Base-by-base conservation (phyloP, 2,113 vertebrate genomes). In the Ammospiza caudacuta region DNA sequence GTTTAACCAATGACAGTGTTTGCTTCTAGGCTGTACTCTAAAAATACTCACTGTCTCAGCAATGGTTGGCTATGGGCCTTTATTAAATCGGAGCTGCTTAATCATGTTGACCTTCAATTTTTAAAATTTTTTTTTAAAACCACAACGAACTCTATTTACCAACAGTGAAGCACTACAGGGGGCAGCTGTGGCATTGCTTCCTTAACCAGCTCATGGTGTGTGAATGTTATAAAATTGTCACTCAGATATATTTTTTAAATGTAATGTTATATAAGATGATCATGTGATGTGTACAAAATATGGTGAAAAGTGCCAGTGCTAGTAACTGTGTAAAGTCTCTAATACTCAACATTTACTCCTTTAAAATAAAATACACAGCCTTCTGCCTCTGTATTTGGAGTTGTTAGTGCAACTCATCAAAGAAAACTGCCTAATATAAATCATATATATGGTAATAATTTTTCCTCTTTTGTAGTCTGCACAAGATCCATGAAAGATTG, bases 261-360 rank as follows among this genome's bases (percentile, higher is more conserved):
- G 98, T 99, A 98, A 98, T 98, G 98, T 99, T 98, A 98, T 99
- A 98, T 98, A 98, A 98, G 97, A 98, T 98, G 98, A 99, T 98
- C 98, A 99, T 99, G 99, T 99, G 98, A 98, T 98, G 98, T 99
- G 98, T 99, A 98, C 97, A 99, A 98, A 99, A 98, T 98, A 98
- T 98, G 98, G 99, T 99, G 98, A 99, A 98, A 98, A 98, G 98
- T 99, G 99, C 98, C 98, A 99, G 99, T 98, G 98, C 98, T 99
- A 98, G 98, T 98, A 98, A 99, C 99, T 98, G 98, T 99, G 99
- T 99, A 98, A 98, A 98, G 98, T 99, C 98, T 98, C 97, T 97
- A 97, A 98, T 97, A 98, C 98, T 98, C 97, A 97, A 97, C 96
- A 97, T 97, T 98, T 97, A 98, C 97, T 98, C 97, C 97, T 98